phyloP scores from a whole-genome alignment of 2,888 invertebrate genomes.

The Eumacrocentrus americanus region DNA sequence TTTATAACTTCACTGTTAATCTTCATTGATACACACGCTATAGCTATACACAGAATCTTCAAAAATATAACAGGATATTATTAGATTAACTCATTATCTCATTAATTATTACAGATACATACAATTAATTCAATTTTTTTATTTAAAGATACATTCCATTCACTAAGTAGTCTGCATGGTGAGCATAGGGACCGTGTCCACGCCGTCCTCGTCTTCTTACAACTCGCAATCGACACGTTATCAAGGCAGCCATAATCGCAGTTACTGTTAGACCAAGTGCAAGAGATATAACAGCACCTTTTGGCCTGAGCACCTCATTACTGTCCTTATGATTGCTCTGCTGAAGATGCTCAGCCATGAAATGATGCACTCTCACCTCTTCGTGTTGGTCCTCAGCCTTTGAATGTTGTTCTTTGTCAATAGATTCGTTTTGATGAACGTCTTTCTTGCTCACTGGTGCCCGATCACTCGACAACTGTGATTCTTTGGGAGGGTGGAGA shows the following conservation, averaged over 20 bases:
- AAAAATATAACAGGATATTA: too few species aligned
- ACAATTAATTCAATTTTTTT: too few species aligned
- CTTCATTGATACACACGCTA: slow-evolving; percentile 11
- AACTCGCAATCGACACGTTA: slow-evolving; percentile 82
- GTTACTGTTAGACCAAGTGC: slow-evolving; percentile 82
- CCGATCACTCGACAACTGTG: slow-evolving; percentile 23
- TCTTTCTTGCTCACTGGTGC: slow-evolving; percentile 9
- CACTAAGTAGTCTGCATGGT: slow-evolving; percentile 95
- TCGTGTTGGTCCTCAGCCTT: slow-evolving; percentile 34
- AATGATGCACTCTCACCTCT: slow-evolving; percentile 38
- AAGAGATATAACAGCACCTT: slow-evolving; percentile 80
- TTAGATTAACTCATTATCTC: too few species aligned
- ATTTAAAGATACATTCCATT: slow-evolving; percentile 95
- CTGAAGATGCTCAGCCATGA: slow-evolving; percentile 50
- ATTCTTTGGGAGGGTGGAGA: slow-evolving; percentile 16
- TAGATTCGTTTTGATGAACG: background rate
- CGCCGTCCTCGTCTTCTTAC: slow-evolving; percentile 77
- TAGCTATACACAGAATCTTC: too few species aligned
- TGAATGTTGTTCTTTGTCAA: slow-evolving; percentile 30
- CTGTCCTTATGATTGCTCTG: slow-evolving; percentile 43
- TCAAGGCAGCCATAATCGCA: slow-evolving; percentile 78
- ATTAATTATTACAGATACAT: too few species aligned
- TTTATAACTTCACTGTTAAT: slow-evolving; percentile 17
- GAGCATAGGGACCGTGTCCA: slow-evolving; percentile 81
- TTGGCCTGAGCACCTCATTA: slow-evolving; percentile 65